These are phyloP conservation scores for Acronicta leporina DNA, from an alignment of 2,888 invertebrate species.

Conservation along the genomic window DNA sequence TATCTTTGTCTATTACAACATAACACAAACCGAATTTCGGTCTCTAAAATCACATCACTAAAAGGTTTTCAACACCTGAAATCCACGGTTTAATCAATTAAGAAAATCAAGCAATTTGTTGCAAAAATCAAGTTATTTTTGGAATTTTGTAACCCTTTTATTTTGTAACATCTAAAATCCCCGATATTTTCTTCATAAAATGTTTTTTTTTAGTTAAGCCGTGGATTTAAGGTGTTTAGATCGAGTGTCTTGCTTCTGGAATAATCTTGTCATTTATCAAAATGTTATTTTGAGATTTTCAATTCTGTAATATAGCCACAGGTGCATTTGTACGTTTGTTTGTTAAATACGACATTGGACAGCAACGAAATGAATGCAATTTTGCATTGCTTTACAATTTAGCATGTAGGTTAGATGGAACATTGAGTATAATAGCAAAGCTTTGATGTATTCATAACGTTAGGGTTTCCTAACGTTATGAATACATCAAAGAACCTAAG, in stretches of 20 bases:
- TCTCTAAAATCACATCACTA: constrained; percentile 16
- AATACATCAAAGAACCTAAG: no score
- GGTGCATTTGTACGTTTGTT: constrained; percentile 39
- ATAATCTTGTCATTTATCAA: constrained; percentile 11
- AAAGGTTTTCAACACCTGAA: constrained; percentile 1
- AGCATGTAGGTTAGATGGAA: no score
- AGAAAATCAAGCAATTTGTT: no score
- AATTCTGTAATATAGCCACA: constrained; percentile 1
- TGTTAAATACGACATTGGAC: constrained; percentile 16
- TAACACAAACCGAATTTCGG: not conserved
- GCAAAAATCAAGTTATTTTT: no score
- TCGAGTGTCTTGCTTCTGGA: constrained; percentile 25
- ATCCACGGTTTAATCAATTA: not conserved
- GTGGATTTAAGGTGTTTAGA: constrained; percentile 3
- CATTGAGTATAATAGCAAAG: no score
- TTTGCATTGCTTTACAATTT: no score
- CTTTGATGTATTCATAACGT: no score
- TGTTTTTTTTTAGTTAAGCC: not conserved
- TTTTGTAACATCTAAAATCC: no score
- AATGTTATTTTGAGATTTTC: constrained; percentile 24
- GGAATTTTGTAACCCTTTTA: no score
- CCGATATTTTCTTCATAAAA: no score
- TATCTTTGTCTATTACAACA: constrained; percentile 13
- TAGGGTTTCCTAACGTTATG: no score
- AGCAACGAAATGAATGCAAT: no score